Percentiles rank a stretch among this genome's conserved stretches.
Conservation (phyloP, 2,888 invertebrate species). For the Brassicogethes aeneus region DNA sequence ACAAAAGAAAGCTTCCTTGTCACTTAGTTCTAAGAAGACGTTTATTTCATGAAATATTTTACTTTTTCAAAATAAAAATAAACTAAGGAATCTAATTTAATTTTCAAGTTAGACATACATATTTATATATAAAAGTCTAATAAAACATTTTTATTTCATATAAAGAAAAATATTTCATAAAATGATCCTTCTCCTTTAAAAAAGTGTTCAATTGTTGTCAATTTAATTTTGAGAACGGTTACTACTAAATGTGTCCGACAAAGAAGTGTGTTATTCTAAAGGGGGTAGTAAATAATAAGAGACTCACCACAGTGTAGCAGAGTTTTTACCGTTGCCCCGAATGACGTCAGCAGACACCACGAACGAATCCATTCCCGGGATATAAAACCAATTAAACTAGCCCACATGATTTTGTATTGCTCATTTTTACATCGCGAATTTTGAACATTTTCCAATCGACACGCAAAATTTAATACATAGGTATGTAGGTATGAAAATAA, state of each 20-base stretch:
- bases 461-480: too few species aligned
- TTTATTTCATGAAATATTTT: too few species aligned
- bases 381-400: conserved; percentile 36
- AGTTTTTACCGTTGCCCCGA: conserved; percentile 38
- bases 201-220: not conserved
- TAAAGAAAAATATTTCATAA: too few species aligned
- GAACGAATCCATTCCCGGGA: conserved; percentile 39
- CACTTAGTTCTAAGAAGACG: conserved; percentile 2
- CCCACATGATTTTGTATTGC: conserved; percentile 33
- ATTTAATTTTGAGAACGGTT: not conserved
- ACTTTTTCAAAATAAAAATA: too few species aligned
- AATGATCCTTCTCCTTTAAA: too few species aligned
- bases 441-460: too few species aligned
- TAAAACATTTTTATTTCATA: too few species aligned
- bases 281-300: conserved; percentile 34
- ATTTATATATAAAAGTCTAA: too few species aligned
- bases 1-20: conserved; percentile 19
- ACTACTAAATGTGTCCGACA: conserved; percentile 4
- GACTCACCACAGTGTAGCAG: conserved; percentile 43
- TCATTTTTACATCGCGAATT: conserved; percentile 30
- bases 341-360: conserved; percentile 40
- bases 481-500: too few species aligned
- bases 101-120: too few species aligned
- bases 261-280: conserved; percentile 24
- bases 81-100: too few species aligned